phyloP scores from a whole-genome alignment of 2,113 vertebrate species.

The Cathartes aura region DNA sequence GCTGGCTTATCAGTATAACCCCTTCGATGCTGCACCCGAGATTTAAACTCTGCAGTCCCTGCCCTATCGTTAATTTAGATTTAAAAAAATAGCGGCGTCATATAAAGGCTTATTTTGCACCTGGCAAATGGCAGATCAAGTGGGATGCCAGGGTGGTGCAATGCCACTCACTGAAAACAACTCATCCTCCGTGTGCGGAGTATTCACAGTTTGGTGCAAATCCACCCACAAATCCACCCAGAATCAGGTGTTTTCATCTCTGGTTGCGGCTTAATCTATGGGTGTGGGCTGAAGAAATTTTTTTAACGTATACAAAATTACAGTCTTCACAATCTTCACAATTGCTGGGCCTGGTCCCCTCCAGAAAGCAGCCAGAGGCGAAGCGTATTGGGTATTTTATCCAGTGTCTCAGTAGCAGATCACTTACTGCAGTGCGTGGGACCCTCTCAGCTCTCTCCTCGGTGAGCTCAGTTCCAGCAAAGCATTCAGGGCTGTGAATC shows the following conservation, averaged over 20 bases:
- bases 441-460: neutral
- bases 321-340: rapidly evolving
- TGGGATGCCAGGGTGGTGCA: rapidly evolving
- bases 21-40: neutral
- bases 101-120: rapidly evolving
- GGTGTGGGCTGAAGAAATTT: neutral
- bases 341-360: neutral
- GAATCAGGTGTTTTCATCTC: neutral
- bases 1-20: neutral
- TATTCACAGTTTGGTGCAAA: neutral
- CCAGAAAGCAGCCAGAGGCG: neutral
- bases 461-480: neutral
- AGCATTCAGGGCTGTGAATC: neutral
- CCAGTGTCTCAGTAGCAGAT: neutral
- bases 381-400: rapidly evolving
- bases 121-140: neutral
- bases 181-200: neutral
- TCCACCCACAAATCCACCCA: neutral
- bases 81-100: neutral
- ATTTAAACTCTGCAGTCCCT: neutral
- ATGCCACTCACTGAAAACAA: rapidly evolving
- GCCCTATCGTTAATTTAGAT: rapidly evolving
- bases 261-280: too few species aligned
- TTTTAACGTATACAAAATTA: rapidly evolving
- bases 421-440: rapidly evolving